phyloP scores from a whole-genome alignment of 2,888 invertebrate species.

The Melanostoma mellinum region DNA sequence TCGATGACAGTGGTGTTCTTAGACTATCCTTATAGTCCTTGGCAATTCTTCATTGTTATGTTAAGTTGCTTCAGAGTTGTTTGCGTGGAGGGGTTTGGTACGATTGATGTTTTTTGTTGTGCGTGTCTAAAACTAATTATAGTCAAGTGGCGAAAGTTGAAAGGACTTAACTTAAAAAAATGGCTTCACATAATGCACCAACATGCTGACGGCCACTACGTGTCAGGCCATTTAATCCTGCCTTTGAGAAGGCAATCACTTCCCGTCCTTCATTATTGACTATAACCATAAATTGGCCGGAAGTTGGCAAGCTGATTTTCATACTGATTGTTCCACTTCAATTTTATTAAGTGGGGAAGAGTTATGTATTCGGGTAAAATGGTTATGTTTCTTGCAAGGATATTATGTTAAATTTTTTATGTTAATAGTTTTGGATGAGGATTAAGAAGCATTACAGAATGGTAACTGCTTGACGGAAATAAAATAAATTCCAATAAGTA shows the following conservation, averaged over 20 bases:
- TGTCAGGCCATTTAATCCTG: constrained; percentile 54
- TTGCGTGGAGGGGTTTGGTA: constrained; percentile 3
- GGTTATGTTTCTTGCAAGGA: constrained; percentile 1
- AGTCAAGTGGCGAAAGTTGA: constrained; percentile 52
- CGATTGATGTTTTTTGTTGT: constrained; percentile 36
- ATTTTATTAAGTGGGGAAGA: constrained; percentile 59
- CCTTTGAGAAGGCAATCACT: constrained; percentile 60
- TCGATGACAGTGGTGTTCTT: constrained; percentile 34
- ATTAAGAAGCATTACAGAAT: neutral
- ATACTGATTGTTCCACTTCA: constrained; percentile 62
- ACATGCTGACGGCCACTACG: constrained; percentile 26
- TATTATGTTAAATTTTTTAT: constrained; percentile 19
- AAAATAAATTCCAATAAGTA: neutral
- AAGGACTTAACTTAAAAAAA: constrained; percentile 52
- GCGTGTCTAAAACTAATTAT: constrained; percentile 62
- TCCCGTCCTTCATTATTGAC: constrained; percentile 66
- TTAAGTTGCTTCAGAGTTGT: constrained; percentile 18
- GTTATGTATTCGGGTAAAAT: constrained; percentile 17
- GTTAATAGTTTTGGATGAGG: constrained; percentile 5
- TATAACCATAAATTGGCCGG: constrained; percentile 58
- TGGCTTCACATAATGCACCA: constrained; percentile 54
- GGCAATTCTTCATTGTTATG: constrained; percentile 49
- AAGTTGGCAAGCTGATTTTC: constrained; percentile 61
- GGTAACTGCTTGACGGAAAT: neutral
- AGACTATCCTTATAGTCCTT: neutral